Base-by-base conservation (phyloP, 2,888 invertebrate species). In the Digitonthophagus gazella region DNA sequence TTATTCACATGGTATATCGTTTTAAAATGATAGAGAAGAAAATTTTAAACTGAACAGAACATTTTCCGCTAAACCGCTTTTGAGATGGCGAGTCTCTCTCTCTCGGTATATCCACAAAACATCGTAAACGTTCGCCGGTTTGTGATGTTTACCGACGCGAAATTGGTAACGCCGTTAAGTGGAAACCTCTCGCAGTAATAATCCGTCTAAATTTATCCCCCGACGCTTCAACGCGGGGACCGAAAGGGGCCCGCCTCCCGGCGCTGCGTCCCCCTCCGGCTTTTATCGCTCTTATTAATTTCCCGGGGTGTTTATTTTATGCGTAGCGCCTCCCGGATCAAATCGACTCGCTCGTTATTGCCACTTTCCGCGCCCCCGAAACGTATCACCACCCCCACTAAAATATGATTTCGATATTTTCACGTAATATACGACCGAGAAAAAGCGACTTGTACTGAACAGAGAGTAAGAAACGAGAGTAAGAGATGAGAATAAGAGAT, bases 151-250 rank as follows among this genome's bases (percentile, higher is more conserved):
- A 44, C 28, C 28, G 79, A 73, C 80, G 77, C 77, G 79, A 81
- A 81, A 81, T 80, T 80, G 81, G 74, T 78, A 15, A 78, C 81
- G 80, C 80, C 80, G 76, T 77, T 80, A 80, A 81, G 80, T 81
- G 80, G 79, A 81, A 80, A 81, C 77, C 78, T 78, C 79, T 81
- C 74, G 75, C 79, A 77, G 76, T 79, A 80, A 80, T 81, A 81
- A 81, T 80, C 79, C 79, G 77, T 75, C 79, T 80, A 80, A 81
- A 81, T 80, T 80, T 80, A 80, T 81, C 80, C 80, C 6, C 3
- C 28, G 6, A 8, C 28, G 28, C 28, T 44, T 44, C 8, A 44
- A 44, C n/a, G n/a, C 6, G 28, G 6, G 28, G 28, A 44, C 11
- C 8, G 28, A 11, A 44, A 44, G 28, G 28, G 28, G 28, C 11